Evolutionary conservation across 2,113 vertebrate species (phyloP).

Genomic region (Varanus komodoensis): DNA sequence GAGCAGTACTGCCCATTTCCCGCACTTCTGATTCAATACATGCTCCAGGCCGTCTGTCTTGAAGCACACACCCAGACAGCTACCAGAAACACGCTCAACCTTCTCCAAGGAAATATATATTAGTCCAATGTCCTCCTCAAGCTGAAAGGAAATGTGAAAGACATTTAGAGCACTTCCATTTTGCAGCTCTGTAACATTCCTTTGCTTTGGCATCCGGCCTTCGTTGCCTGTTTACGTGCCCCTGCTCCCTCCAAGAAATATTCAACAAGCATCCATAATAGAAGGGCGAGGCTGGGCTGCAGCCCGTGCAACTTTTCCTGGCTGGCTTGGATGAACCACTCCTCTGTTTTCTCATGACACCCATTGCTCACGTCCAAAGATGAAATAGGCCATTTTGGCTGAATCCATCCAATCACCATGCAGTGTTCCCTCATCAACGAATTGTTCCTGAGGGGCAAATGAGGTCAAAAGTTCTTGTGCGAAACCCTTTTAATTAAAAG

Average conservation of each 20-base stretch:
- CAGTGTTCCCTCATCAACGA: neutral
- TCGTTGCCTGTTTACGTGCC: neutral
- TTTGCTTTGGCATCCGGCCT: constrained; percentile 32
- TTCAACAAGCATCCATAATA: neutral
- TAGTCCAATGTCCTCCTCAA: neutral
- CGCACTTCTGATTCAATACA: neutral
- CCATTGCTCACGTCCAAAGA: neutral
- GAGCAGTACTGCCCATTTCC: neutral
- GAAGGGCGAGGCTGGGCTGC: constrained; percentile 4
- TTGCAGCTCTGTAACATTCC: constrained; percentile 35
- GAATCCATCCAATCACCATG: constrained; percentile 20
- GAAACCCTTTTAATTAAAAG: neutral
- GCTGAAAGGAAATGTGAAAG: neutral
- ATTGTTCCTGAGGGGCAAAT: constrained; percentile 5
- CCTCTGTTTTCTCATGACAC: constrained; percentile 13
- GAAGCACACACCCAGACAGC: neutral
- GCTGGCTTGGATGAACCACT: constrained; percentile 16
- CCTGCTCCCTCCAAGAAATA: neutral
- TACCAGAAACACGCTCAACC: neutral
- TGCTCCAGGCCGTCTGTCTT: neutral
- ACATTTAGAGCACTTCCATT: neutral
- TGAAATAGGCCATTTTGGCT: neutral
- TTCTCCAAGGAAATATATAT: neutral
- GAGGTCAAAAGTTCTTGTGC: neutral
- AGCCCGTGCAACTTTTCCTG: constrained; percentile 30